phyloP scores from a whole-genome alignment of 2,888 invertebrate genomes.

The Plebejus anna region DNA sequence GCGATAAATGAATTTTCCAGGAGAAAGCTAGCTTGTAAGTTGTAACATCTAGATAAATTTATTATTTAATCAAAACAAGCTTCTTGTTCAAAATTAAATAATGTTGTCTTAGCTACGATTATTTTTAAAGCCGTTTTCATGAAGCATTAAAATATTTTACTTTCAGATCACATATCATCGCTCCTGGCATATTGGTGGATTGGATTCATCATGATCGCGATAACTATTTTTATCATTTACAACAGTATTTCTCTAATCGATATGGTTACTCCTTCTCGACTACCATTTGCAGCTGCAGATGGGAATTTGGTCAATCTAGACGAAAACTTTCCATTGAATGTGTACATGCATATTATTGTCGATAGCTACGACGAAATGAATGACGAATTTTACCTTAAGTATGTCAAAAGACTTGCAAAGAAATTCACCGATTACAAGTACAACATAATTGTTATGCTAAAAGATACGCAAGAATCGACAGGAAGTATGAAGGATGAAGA shows the following conservation, averaged over 20 bases:
- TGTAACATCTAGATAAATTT: too few species aligned
- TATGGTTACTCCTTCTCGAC: slow-evolving; percentile 47
- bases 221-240: slow-evolving; percentile 61
- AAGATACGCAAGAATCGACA: slow-evolving; percentile 49
- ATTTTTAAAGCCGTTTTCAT: background rate
- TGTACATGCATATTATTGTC: slow-evolving; percentile 61
- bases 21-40: too few species aligned
- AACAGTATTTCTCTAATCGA: slow-evolving; percentile 54
- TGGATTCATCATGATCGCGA: slow-evolving; percentile 60
- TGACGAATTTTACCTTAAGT: slow-evolving; percentile 53
- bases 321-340: slow-evolving; percentile 41
- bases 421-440: slow-evolving; percentile 55
- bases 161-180: slow-evolving; percentile 66
- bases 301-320: slow-evolving; percentile 36
- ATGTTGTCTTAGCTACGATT: background rate
- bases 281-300: slow-evolving; percentile 39
- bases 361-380: slow-evolving; percentile 48
- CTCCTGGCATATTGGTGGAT: slow-evolving; percentile 64
- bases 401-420: slow-evolving; percentile 52
- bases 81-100: background rate
- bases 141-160: slow-evolving; percentile 26
- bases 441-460: slow-evolving; percentile 55
- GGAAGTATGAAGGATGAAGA: slow-evolving; percentile 48
- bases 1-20: too few species aligned
- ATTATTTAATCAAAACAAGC: background rate